Conservation (phyloP, 2,888 invertebrate genomes). For the Drosophila imparisetae region DNA sequence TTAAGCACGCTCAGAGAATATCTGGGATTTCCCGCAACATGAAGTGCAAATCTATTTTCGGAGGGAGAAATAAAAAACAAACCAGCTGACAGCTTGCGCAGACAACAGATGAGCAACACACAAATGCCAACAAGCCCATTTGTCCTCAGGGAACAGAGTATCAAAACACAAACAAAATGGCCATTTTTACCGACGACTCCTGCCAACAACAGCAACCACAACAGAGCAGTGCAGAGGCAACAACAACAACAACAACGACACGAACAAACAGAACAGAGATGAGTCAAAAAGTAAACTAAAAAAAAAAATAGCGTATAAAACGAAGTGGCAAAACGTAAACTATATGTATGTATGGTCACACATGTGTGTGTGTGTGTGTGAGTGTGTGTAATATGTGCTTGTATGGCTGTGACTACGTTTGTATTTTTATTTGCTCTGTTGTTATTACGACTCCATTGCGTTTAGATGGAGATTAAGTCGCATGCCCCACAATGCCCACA, state of each 20-base stretch:
- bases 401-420: conserved; percentile 24
- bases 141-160: conserved; percentile 20
- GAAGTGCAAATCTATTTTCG: not conserved
- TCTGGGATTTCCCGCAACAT: not conserved
- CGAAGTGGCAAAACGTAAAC: conserved; percentile 79
- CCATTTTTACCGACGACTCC: conserved; percentile 59
- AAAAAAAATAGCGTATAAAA: conserved; percentile 62
- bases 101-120: not conserved
- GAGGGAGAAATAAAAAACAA: not conserved
- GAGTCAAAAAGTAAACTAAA: conserved; percentile 60
- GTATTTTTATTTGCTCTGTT: conserved; percentile 74
- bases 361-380: conserved; percentile 30
- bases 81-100: not conserved
- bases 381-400: conserved; percentile 14
- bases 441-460: conserved; percentile 80
- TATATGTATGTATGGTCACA: conserved; percentile 52
- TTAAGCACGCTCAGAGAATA: not conserved
- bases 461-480: conserved; percentile 79
- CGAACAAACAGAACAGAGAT: conserved; percentile 36
- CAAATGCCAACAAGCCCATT: not conserved
- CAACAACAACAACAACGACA: conserved; percentile 18
- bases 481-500: conserved; percentile 30
- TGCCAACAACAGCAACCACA: conserved; percentile 25
- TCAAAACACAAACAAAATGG: conserved; percentile 51
- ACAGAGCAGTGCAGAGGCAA: conserved; percentile 9